Evolutionary conservation across 2,113 vertebrate species (phyloP).

Genomic region (Bubo scandiacus): DNA sequence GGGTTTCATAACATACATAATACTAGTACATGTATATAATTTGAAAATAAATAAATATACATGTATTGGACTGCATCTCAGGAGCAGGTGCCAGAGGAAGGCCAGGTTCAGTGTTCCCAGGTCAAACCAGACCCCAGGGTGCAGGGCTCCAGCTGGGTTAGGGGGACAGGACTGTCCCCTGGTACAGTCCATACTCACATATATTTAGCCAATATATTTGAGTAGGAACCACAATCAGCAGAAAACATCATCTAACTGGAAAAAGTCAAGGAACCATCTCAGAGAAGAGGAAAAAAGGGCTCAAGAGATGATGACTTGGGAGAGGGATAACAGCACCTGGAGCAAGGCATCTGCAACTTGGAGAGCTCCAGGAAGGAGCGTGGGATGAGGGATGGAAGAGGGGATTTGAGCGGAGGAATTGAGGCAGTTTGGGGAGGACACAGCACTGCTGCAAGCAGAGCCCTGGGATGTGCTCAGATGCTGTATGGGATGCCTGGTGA

Average conservation of each 20-base stretch:
- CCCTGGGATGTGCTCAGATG: fast-evolving
- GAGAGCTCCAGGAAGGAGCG: background rate
- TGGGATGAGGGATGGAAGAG: background rate
- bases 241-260: background rate
- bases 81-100: background rate
- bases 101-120: background rate
- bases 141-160: background rate
- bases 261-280: background rate
- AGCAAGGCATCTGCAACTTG: background rate
- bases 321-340: background rate
- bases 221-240: background rate
- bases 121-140: background rate
- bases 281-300: background rate
- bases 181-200: background rate
- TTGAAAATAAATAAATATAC: background rate
- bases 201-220: background rate
- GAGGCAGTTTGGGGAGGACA: background rate
- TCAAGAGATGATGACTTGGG: background rate
- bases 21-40: background rate
- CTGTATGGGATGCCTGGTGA: background rate
- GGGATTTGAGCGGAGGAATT: background rate
- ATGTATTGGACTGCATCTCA: background rate
- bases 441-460: background rate
- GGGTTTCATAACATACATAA: background rate
- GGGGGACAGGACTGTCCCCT: background rate